Evolutionary conservation across 2,888 invertebrate genomes (phyloP), one percentile per base, ranked within the genome.

Genomic region (Lepeophtheirus nordmannii): DNA sequence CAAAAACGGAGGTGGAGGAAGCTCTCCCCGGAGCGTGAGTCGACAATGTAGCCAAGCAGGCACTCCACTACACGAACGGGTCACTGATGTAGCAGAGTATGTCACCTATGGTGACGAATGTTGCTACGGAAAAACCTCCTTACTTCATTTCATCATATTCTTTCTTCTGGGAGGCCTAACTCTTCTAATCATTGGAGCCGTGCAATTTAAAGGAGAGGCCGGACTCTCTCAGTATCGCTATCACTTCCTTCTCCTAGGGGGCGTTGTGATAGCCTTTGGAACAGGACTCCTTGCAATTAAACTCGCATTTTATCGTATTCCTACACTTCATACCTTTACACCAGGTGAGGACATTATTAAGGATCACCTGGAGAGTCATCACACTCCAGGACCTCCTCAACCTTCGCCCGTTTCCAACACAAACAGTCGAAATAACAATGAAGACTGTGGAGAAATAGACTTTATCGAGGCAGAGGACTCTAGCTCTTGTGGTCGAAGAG

Each of bases 191-290:
- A 85, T 86, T 70, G 86, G 86, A 37, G 76, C 86, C 73, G 85
- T 86, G 69, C 86, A 86, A 75, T 77, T 86, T 70, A 85, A 85
- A 12, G 85, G 85, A 1, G 84, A 85, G 14, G 85, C 86, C 0
- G 85, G 85, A n/a, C 68, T 68, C 39, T 56, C 39, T n/a, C 62
- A 68, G 30, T 68, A 65, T 23, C 68, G 68, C 30, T 68, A 68
- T 37, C 56, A 67, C n/a, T 68, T 68, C 58, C 58, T 68, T 12
- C 66, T 62, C 40, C 40, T 30, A 9, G 62, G 62, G 9, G 62
- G 20, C 17, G 5, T 62, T n/a, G 20, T 62, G 39, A 17, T 62
- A 17, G 40, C 40, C 14, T n/a, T 62, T n/a, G 62, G 62, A 17
- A 17, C 17, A 14, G n/a, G 10, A n/a, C 62, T 62, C 40, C 30